Base-by-base conservation (phyloP, 2,888 invertebrate genomes). In the Dioctria linearis region DNA sequence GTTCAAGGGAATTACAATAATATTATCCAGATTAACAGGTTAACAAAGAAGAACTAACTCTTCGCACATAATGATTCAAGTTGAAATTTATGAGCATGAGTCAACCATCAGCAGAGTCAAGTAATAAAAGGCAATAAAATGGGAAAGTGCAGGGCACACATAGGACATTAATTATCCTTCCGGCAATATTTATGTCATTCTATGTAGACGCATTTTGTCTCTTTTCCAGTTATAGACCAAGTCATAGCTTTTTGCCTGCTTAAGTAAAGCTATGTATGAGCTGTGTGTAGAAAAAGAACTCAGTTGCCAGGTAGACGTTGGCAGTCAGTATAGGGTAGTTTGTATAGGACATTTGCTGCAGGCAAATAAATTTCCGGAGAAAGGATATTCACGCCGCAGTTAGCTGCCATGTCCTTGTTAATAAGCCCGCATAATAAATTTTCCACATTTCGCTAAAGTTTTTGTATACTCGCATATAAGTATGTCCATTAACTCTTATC, bases 131-230 rank as follows among this genome's bases (percentile, higher is more conserved):
- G 71, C 71, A 71, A 71, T 71, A 71, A 71, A 71, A 71, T 5
- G 71, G 71, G 71, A 71, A 71, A 51, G 71, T 71, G 71, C 71
- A 51, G 71, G 71, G 51, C 71, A 71, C 71, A 71, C 40, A 71
- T n/a, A 71, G 54, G 71, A 71, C 71, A 71, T 71, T 71, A 71
- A 71, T 71, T 71, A 71, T 71, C 54, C 71, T 71, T 71, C 71
- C 71, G 54, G 71, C 51, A 51, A 46, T 71, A 71, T 51, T 49
- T 71, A 51, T 71, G 49, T 71, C 71, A 13, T 39, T 54, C 54
- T 46, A 25, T 25, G 25, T 25, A 71, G 71, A 71, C 71, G 71
- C 49, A 39, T 71, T 71, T 71, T 5, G 54, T 37, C 54, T 37
- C 51, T 40, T 54, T 40, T 51, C 54, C 40, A 3, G 37, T 37